These are phyloP conservation scores for Melipona bicolor DNA, from an alignment of 2,888 invertebrate species.

Conservation along the genomic window DNA sequence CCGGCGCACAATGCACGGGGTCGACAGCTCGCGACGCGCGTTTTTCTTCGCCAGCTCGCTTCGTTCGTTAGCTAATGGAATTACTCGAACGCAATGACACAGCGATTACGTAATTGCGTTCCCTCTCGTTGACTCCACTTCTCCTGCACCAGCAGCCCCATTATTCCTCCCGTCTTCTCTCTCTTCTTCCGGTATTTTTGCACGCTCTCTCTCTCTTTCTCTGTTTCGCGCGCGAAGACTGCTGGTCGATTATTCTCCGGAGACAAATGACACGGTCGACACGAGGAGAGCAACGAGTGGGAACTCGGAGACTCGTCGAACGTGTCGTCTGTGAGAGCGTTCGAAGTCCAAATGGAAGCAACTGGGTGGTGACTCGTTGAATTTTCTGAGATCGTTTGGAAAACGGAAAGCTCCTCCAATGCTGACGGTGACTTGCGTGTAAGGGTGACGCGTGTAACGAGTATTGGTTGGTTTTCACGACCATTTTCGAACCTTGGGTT, in stretches of 20 bases:
- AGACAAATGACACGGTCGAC: too few relatives aligned
- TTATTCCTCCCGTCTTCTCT: constrained; percentile 55
- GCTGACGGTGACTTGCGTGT: constrained; percentile 14
- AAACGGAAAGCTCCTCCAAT: constrained; percentile 2
- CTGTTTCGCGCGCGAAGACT: constrained; percentile 24
- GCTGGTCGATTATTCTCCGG: constrained; percentile 29
- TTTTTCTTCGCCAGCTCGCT: constrained; percentile 39
- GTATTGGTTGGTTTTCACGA: constrained; percentile 16
- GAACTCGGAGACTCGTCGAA: constrained; percentile 64
- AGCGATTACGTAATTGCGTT: constrained; percentile 82
- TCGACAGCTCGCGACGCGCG: constrained; percentile 33
- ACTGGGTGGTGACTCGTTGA: constrained; percentile 29
- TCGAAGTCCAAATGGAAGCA: background rate
- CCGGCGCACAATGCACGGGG: constrained; percentile 51
- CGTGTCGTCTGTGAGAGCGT: constrained; percentile 40
- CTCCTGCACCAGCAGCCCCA: constrained; percentile 58
- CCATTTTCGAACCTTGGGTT: background rate
- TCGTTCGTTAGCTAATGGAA: constrained; percentile 80
- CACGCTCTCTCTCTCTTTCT: constrained; percentile 10
- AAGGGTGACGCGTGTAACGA: background rate
- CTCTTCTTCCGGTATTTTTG: background rate
- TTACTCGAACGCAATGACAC: constrained; percentile 83
- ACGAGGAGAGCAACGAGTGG: constrained; percentile 51
- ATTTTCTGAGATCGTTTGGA: constrained; percentile 3
- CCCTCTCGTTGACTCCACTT: constrained; percentile 65